Conservation (phyloP, 2,888 invertebrate genomes). For the Leptopilina syphax region DNA sequence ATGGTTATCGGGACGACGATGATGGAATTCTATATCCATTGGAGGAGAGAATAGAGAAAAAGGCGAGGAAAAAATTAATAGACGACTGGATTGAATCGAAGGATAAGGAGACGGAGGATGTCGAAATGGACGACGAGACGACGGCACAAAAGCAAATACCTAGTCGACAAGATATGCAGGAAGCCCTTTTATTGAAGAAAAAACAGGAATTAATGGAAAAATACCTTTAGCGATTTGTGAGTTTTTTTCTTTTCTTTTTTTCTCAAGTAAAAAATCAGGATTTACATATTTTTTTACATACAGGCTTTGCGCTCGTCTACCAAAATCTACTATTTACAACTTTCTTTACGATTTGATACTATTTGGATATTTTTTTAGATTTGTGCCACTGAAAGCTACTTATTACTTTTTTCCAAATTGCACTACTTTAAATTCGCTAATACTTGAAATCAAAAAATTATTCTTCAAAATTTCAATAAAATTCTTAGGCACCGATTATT, state of each 20-base stretch:
- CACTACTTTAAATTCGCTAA: too few species aligned
- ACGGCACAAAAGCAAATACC: constrained; percentile 95
- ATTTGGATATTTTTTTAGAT: too few species aligned
- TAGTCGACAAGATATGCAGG: constrained; percentile 95
- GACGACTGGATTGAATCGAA: constrained; percentile 83
- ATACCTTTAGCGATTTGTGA: constrained; percentile 78
- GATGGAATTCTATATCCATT: constrained; percentile 95
- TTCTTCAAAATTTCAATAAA: too few species aligned
- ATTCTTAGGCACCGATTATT: too few species aligned
- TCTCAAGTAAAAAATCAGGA: background rate
- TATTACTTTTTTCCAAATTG: too few species aligned
- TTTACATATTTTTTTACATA: too few species aligned
- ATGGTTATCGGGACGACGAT: constrained; percentile 99
- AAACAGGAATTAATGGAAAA: constrained; percentile 94
- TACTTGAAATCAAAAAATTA: too few species aligned
- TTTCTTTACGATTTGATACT: too few species aligned
- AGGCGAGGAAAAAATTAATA: constrained; percentile 81
- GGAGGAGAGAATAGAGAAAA: constrained; percentile 88
- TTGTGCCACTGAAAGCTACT: too few species aligned
- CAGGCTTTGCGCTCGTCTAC: too few species aligned
- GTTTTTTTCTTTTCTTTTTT: background rate
- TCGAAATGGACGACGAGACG: constrained; percentile 77
- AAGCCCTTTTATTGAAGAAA: constrained; percentile 91
- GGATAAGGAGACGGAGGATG: constrained; percentile 78
- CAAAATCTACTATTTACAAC: too few species aligned